A percentile compares a stretch with the other conserved stretches of the same genome.
Conservation (phyloP, 1,140 invertebrate genomes). For the Aleiodes sp. region DNA sequence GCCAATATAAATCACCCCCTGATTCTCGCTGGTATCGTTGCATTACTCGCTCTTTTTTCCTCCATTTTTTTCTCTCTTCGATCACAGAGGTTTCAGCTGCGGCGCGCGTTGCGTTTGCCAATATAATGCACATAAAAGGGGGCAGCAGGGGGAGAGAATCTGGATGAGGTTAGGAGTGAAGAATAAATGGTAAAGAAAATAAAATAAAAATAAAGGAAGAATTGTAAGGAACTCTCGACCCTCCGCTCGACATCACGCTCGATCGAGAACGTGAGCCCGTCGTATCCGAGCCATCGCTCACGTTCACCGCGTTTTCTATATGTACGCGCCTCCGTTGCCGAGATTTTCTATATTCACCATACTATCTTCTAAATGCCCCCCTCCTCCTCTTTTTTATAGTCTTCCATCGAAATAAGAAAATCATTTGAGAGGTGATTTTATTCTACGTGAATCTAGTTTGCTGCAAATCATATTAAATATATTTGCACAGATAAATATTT, state of each 20-base stretch:
- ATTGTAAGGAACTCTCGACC: constrained; percentile 19
- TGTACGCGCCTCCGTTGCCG: neutral
- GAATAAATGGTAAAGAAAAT: neutral
- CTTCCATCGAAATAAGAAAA: neutral
- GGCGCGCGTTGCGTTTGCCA: constrained; percentile 6
- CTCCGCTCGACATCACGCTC: constrained; percentile 32
- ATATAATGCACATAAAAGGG: neutral
- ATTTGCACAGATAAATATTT: too few relatives aligned
- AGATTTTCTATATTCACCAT: neutral
- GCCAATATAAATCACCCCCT: constrained; percentile 14
- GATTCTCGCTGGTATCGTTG: neutral
- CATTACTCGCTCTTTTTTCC: neutral
- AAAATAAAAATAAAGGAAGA: neutral
- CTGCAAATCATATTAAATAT: neutral
- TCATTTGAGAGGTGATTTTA: neutral
- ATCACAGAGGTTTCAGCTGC: too few relatives aligned
- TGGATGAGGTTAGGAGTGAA: neutral
- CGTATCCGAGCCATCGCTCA: constrained; percentile 46
- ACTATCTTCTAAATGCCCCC: constrained; percentile 6
- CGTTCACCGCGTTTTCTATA: constrained; percentile 33
- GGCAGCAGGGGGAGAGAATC: neutral
- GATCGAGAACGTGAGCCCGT: constrained; percentile 30
- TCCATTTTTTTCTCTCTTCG: too few relatives aligned
- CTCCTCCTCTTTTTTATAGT: constrained; percentile 19
- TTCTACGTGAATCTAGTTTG: constrained; percentile 10